phyloP scores from a whole-genome alignment of 2,113 vertebrate genomes.

The Chionodraco myersi region DNA sequence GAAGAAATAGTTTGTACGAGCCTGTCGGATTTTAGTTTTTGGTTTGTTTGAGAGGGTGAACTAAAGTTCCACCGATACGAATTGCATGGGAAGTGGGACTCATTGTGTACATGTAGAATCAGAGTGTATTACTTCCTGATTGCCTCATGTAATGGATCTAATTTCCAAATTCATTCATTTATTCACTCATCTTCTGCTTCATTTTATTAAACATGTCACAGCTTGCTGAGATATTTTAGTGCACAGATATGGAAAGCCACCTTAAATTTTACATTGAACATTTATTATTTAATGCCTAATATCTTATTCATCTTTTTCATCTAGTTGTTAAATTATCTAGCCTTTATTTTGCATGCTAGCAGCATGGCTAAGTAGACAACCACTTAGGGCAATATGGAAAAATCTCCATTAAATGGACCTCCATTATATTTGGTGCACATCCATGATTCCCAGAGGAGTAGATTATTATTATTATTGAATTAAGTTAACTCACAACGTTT shows the following conservation, averaged over 20 bases:
- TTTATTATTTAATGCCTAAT: background rate
- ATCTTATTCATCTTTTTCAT: background rate
- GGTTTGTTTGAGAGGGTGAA: background rate
- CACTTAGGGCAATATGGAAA: too few species aligned
- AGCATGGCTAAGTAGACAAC: background rate
- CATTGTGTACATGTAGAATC: background rate
- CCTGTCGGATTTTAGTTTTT: conserved; percentile 28
- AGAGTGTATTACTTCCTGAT: background rate
- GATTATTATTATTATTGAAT: too few species aligned
- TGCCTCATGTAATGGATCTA: background rate
- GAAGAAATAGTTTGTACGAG: background rate
- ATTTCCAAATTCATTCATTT: background rate
- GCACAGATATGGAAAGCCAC: background rate
- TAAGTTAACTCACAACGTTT: background rate
- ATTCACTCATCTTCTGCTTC: background rate
- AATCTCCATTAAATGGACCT: too few species aligned
- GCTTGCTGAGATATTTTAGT: background rate
- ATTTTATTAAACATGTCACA: background rate
- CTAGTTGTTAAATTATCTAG: background rate
- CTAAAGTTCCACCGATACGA: background rate
- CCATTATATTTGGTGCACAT: background rate
- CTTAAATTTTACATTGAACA: background rate
- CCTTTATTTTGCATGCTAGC: too few species aligned
- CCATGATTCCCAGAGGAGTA: background rate
- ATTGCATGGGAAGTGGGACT: background rate